These are phyloP conservation scores for Geotrupes spiniger DNA, from an alignment of 2,888 invertebrate genomes.

Conservation along the genomic window DNA sequence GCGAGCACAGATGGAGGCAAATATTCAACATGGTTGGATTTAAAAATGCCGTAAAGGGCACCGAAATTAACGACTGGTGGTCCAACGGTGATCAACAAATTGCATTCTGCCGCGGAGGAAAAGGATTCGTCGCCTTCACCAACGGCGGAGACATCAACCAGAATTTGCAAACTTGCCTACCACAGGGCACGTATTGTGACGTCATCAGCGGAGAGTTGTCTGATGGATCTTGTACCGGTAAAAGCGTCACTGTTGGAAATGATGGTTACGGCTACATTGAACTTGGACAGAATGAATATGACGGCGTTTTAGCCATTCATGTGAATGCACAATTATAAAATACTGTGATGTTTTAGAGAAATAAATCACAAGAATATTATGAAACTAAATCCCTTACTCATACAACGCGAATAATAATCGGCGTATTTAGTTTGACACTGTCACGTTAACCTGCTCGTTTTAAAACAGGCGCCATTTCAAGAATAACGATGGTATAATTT, in stretches of 20 bases:
- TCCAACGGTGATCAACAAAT: conserved; percentile 63
- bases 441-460: too few species aligned
- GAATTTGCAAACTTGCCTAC: conserved; percentile 22
- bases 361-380: too few species aligned
- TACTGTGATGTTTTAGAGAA: too few species aligned
- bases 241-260: conserved; percentile 57
- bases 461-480: too few species aligned
- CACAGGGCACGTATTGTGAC: conserved; percentile 73
- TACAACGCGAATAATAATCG: too few species aligned
- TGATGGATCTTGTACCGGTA: conserved; percentile 62
- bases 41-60: conserved; percentile 64
- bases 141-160: conserved; percentile 13
- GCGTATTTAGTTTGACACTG: too few species aligned
- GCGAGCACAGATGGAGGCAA: conserved; percentile 83
- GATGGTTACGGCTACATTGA: conserved; percentile 58
- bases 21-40: conserved; percentile 78
- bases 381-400: too few species aligned
- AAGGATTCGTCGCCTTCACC: conserved; percentile 55
- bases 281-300: conserved; percentile 55
- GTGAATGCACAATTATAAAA: conserved; percentile 25
- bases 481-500: too few species aligned
- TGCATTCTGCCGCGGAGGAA: conserved; percentile 76
- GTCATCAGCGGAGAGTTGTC: conserved; percentile 67
- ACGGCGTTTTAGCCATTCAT: conserved; percentile 73
- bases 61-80: conserved; percentile 70